Percentiles rank a stretch among this genome's conserved stretches.
phyloP scores from a whole-genome alignment of 2,888 invertebrate species.

The Maniola hyperantus region DNA sequence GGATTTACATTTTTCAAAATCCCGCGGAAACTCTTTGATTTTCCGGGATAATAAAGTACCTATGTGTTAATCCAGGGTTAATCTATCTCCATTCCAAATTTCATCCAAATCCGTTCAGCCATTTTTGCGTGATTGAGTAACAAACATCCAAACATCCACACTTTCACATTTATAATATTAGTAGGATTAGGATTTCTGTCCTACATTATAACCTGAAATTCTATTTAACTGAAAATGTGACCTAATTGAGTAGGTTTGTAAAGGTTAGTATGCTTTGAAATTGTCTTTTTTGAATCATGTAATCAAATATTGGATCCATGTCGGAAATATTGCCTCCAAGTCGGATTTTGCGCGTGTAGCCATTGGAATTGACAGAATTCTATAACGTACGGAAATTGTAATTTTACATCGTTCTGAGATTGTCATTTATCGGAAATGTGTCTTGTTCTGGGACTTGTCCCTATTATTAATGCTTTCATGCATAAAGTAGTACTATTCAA shows the following conservation, averaged over 20 bases:
- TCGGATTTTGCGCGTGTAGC: not conserved
- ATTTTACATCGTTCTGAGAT: not conserved
- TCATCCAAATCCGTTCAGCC: too few relatives aligned
- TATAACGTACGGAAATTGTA: not conserved
- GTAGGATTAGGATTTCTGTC: too few relatives aligned
- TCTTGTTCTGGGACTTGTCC: not conserved
- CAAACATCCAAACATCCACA: too few relatives aligned
- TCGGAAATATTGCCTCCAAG: conserved; percentile 6
- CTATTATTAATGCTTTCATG: not conserved
- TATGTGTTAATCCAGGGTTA: too few relatives aligned
- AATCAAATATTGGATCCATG: conserved; percentile 1
- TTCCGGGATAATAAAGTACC: too few relatives aligned
- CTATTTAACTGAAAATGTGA: conserved; percentile 1
- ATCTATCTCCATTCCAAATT: too few relatives aligned
- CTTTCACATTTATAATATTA: too few relatives aligned
- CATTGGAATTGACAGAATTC: conserved; percentile 2
- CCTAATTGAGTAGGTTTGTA: not conserved
- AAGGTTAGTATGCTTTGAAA: not conserved
- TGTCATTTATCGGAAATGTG: not conserved
- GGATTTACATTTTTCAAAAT: too few relatives aligned
- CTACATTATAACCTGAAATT: conserved; percentile 1
- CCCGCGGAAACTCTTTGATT: too few relatives aligned
- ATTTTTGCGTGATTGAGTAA: too few relatives aligned
- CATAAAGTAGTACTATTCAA: too few relatives aligned
- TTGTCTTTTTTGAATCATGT: not conserved